phyloP scores from a whole-genome alignment of 1,140 invertebrate species.

The Piezodorus guildinii region DNA sequence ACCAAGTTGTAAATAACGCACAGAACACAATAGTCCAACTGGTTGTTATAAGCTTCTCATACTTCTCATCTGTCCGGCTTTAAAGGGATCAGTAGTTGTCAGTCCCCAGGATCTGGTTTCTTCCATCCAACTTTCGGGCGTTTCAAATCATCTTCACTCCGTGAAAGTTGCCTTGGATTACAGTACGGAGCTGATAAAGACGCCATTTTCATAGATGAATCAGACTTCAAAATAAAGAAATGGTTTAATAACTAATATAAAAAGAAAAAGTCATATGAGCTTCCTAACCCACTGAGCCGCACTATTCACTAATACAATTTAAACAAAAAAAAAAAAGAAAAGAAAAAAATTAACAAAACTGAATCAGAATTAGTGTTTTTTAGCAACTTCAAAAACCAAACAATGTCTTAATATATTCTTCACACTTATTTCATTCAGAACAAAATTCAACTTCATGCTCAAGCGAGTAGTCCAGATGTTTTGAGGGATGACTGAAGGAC shows the following conservation, averaged over 20 bases:
- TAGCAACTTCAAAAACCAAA: not conserved
- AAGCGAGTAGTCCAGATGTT: not conserved
- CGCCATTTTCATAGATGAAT: slow-evolving; percentile 2
- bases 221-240: slow-evolving; percentile 10
- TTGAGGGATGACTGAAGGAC: too few relatives aligned
- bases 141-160: slow-evolving; percentile 29
- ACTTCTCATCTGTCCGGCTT: slow-evolving; percentile 24
- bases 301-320: too few relatives aligned
- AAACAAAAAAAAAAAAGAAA: not conserved
- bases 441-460: slow-evolving; percentile 8
- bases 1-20: not conserved
- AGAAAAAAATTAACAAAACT: not conserved
- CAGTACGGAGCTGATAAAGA: slow-evolving; percentile 7
- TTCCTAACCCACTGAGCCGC: not conserved
- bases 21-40: not conserved
- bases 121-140: slow-evolving; percentile 30
- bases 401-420: slow-evolving; percentile 6
- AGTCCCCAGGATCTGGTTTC: slow-evolving; percentile 32
- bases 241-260: too few relatives aligned
- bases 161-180: slow-evolving; percentile 11
- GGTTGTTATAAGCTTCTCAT: not conserved
- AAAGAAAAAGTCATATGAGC: not conserved
- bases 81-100: slow-evolving; percentile 28
- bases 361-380: slow-evolving; percentile 10
- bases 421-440: not conserved